phyloP scores from a whole-genome alignment of 1,140 invertebrate genomes.

The Neotoxoptera formosana region DNA sequence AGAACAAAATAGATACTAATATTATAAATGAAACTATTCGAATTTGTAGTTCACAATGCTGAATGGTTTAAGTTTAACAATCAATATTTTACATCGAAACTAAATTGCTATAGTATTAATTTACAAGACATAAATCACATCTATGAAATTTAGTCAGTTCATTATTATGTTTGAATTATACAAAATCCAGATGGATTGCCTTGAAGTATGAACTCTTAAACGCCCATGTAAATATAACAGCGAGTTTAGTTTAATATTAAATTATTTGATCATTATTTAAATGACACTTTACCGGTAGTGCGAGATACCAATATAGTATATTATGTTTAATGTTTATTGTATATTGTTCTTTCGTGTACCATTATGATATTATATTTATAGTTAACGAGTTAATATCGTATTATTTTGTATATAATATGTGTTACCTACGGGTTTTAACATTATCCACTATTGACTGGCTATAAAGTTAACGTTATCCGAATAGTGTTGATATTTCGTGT shows the following conservation, averaged over 20 bases:
- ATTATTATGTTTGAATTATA: not conserved
- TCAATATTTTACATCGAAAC: not conserved
- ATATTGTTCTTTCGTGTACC: too few relatives aligned
- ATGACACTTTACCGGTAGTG: not conserved
- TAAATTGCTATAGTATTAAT: not conserved
- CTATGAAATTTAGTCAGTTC: not conserved
- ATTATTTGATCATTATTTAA: not conserved
- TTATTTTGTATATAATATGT: not conserved
- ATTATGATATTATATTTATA: not conserved
- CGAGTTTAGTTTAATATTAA: not conserved
- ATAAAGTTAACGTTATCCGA: too few relatives aligned
- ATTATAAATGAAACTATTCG: not conserved
- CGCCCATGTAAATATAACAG: not conserved
- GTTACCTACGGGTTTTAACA: too few relatives aligned
- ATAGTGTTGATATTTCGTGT: too few relatives aligned
- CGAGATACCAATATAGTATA: not conserved
- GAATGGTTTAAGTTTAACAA: not conserved
- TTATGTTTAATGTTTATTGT: not conserved
- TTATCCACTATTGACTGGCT: too few relatives aligned
- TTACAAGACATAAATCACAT: not conserved
- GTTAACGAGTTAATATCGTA: not conserved
- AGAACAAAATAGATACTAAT: not conserved
- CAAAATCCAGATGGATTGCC: not conserved
- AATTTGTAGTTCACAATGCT: not conserved
- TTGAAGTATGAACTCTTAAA: not conserved